Percentiles rank a stretch among this genome's conserved stretches.
phyloP scores from a whole-genome alignment of 2,113 vertebrate genomes.

The Aviceda subcristata region DNA sequence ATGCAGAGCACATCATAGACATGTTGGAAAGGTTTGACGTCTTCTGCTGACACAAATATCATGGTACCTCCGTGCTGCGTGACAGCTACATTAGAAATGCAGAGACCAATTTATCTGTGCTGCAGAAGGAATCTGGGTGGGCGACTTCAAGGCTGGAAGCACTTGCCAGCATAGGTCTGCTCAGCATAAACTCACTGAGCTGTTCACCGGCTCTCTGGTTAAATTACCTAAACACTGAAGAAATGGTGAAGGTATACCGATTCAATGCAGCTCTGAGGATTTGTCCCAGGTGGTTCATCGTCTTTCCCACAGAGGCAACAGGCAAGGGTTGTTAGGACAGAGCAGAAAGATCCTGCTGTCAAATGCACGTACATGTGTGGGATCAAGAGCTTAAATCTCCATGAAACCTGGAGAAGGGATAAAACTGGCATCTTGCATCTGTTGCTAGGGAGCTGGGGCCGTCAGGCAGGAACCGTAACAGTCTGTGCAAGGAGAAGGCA shows the following conservation, averaged over 20 bases:
- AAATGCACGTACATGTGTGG: background rate
- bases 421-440: background rate
- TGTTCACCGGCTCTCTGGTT: background rate
- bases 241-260: background rate
- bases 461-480: background rate
- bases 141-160: background rate
- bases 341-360: background rate
- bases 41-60: background rate
- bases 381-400: background rate
- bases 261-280: background rate
- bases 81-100: background rate
- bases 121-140: background rate
- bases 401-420: background rate
- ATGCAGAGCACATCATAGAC: background rate
- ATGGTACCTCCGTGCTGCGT: background rate
- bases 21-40: background rate
- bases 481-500: background rate
- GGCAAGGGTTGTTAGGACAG: background rate
- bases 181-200: background rate
- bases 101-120: background rate
- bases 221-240: background rate
- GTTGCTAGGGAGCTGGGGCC: background rate
- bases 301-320: background rate
- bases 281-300: background rate
- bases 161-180: background rate